A percentile compares a stretch with the other conserved stretches of the same genome.
phyloP scores from a whole-genome alignment of 2,888 invertebrate species.

The Drosophila subquinaria region DNA sequence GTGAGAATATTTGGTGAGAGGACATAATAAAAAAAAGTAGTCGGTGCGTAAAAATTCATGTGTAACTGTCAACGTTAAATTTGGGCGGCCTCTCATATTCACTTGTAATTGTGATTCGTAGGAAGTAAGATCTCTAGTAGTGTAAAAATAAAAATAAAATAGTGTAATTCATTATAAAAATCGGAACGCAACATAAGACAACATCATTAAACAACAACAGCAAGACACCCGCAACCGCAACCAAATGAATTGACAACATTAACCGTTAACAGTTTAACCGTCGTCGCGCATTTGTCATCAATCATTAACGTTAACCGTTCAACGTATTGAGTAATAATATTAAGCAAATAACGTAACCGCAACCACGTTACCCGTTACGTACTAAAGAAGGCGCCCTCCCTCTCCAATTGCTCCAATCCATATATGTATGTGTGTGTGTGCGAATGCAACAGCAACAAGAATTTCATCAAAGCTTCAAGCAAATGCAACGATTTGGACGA shows the following conservation, averaged over 20 bases:
- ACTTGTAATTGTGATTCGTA: slow-evolving; percentile 77
- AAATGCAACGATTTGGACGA: slow-evolving; percentile 28
- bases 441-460: slow-evolving; percentile 16
- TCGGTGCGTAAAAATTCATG: slow-evolving; percentile 47
- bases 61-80: slow-evolving; percentile 44
- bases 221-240: slow-evolving; percentile 16
- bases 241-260: slow-evolving; percentile 17
- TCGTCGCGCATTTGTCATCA: slow-evolving; percentile 39
- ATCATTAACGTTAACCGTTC: slow-evolving; percentile 6
- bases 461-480: slow-evolving; percentile 12
- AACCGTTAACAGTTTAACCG: slow-evolving; percentile 34
- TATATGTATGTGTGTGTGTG: not conserved
- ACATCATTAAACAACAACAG: slow-evolving; percentile 50
- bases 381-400: slow-evolving; percentile 10
- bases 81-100: slow-evolving; percentile 44
- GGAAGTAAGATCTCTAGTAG: slow-evolving; percentile 77
- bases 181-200: slow-evolving; percentile 69
- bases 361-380: slow-evolving; percentile 23
- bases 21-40: slow-evolving; percentile 33
- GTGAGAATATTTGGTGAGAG: slow-evolving; percentile 20
- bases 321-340: slow-evolving; percentile 51
- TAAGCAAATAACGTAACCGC: slow-evolving; percentile 29
- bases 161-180: slow-evolving; percentile 60
- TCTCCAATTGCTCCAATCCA: not conserved
- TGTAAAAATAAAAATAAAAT: slow-evolving; percentile 64